Percentiles rank a stretch among this genome's conserved stretches.
These are phyloP conservation scores for Circaetus gallicus DNA, from an alignment of 2,113 vertebrate species.

Conservation along the genomic window DNA sequence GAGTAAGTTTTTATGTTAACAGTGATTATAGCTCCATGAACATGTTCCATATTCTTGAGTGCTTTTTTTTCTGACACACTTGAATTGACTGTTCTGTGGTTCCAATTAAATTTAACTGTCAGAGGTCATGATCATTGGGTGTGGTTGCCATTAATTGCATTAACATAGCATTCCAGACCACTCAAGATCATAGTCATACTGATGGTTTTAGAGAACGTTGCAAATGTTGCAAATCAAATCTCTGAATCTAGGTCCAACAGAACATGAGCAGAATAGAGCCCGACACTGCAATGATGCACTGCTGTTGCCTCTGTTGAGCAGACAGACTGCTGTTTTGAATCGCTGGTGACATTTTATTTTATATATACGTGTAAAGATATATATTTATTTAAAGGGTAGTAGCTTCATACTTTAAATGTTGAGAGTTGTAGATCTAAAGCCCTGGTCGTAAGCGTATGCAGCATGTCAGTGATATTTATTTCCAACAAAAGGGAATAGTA, in stretches of 20 bases:
- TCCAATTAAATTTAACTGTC: not conserved
- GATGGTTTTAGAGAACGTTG: not conserved
- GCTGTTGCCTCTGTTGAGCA: not conserved
- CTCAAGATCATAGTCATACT: not conserved
- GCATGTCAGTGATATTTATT: not conserved
- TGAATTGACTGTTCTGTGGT: not conserved
- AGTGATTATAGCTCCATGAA: not conserved
- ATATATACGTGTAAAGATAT: not conserved
- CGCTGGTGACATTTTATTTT: not conserved
- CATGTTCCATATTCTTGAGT: not conserved
- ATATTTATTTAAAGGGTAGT: not conserved
- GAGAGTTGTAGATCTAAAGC: not conserved
- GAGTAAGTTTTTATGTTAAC: not conserved
- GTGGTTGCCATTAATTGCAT: not conserved
- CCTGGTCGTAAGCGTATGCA: not conserved
- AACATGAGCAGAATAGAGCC: not conserved
- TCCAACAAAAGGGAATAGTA: not conserved
- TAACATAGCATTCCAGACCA: not conserved
- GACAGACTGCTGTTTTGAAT: not conserved
- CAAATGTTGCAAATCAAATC: not conserved
- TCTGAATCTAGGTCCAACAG: not conserved
- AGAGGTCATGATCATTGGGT: not conserved
- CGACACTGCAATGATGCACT: not conserved
- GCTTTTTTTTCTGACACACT: not conserved
- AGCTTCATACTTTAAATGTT: not conserved